These are phyloP conservation scores for Podabrus alpinus DNA, from an alignment of 2,888 invertebrate genomes.

Conservation along the genomic window DNA sequence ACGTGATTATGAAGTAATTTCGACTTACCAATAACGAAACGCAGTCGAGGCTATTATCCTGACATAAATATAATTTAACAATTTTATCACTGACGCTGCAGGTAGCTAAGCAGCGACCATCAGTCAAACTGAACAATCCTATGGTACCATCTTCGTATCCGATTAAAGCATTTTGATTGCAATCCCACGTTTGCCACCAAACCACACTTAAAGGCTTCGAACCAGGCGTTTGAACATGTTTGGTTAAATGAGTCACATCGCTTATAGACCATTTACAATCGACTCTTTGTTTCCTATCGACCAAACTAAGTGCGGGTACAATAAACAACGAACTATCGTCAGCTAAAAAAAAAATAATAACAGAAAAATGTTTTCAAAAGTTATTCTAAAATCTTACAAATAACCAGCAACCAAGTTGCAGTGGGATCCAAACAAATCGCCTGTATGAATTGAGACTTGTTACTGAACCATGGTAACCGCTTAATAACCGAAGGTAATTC, in stretches of 20 bases:
- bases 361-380: not conserved
- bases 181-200: conserved; percentile 80
- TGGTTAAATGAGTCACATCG: conserved; percentile 61
- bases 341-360: conserved; percentile 47
- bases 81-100: conserved; percentile 69
- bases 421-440: conserved; percentile 83
- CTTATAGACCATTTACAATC: conserved; percentile 64
- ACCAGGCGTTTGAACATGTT: conserved; percentile 48
- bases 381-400: conserved; percentile 57
- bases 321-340: conserved; percentile 65
- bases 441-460: conserved; percentile 58
- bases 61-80: conserved; percentile 68
- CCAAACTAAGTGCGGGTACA: conserved; percentile 63
- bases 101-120: conserved; percentile 68
- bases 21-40: conserved; percentile 66
- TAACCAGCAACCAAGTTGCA: conserved; percentile 74
- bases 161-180: conserved; percentile 70
- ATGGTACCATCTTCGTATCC: conserved; percentile 69
- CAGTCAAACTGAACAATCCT: conserved; percentile 69
- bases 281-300: conserved; percentile 59
- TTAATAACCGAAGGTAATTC: conserved; percentile 51
- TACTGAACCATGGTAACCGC: conserved; percentile 53
- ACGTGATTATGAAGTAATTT: not conserved
- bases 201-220: conserved; percentile 65
- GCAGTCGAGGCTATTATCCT: conserved; percentile 70